These are phyloP conservation scores for Hypselothyrea guttata DNA, from an alignment of 2,888 invertebrate species.

Conservation along the genomic window DNA sequence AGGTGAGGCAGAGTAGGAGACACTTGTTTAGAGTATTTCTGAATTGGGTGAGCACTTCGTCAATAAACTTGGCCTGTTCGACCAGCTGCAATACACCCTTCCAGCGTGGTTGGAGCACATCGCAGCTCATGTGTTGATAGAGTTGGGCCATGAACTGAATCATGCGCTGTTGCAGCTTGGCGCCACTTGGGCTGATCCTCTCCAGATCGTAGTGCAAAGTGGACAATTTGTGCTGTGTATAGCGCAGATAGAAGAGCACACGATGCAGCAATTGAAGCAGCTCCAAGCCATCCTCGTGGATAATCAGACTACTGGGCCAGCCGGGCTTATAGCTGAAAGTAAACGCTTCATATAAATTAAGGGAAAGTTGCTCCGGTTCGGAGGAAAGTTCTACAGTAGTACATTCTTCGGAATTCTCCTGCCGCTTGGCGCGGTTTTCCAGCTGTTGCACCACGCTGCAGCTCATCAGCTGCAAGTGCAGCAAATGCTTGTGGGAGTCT, in stretches of 20 bases:
- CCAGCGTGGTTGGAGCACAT: constrained; percentile 51
- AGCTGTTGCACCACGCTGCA: constrained; percentile 44
- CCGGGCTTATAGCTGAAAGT: constrained; percentile 41
- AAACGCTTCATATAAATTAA: constrained; percentile 50
- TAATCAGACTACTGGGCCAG: constrained; percentile 58
- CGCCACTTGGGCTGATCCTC: background rate
- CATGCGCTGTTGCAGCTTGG: constrained; percentile 47
- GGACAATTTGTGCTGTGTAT: constrained; percentile 40
- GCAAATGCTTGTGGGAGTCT: constrained; percentile 43
- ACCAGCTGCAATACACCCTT: constrained; percentile 9
- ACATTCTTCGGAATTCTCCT: background rate
- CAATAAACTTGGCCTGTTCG: constrained; percentile 32
- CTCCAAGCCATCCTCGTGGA: constrained; percentile 37
- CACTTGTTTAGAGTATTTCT: constrained; percentile 35
- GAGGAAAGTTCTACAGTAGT: background rate
- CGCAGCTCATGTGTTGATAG: constrained; percentile 51
- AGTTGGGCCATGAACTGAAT: constrained; percentile 28
- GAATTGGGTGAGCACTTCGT: constrained; percentile 41
- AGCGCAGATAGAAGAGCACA: constrained; percentile 52
- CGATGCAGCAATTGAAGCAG: constrained; percentile 58
- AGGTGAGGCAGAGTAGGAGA: constrained; percentile 32
- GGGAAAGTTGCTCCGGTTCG: constrained; percentile 6
- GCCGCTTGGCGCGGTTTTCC: background rate
- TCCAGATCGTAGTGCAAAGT: background rate
- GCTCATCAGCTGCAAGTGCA: constrained; percentile 39